These are phyloP conservation scores for Kradibia gibbosae DNA, from an alignment of 1,140 invertebrate species.

Conservation along the genomic window DNA sequence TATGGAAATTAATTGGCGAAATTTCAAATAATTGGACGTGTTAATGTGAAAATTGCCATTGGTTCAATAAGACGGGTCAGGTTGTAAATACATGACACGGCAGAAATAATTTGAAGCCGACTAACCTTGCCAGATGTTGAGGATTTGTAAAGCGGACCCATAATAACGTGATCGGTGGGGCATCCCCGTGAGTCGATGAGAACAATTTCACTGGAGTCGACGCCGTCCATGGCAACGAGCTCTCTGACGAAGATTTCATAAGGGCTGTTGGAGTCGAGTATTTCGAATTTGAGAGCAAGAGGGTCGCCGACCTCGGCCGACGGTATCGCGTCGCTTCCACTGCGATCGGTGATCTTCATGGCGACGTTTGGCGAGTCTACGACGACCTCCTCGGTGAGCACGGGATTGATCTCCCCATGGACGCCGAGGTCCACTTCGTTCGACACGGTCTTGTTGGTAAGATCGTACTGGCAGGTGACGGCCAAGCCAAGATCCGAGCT, in stretches of 20 bases:
- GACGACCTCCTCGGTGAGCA: conserved; percentile 86
- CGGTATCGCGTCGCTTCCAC: conserved; percentile 84
- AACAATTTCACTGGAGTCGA: conserved; percentile 92
- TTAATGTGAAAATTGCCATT: too few species aligned
- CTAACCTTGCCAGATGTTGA: conserved; percentile 82
- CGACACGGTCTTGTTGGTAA: conserved; percentile 93
- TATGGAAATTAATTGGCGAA: too few species aligned
- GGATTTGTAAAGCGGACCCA: conserved; percentile 91
- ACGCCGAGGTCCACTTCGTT: conserved; percentile 93
- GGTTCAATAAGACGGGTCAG: not conserved
- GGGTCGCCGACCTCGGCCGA: conserved; percentile 92
- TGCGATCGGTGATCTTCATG: conserved; percentile 93
- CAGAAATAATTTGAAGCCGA: not conserved
- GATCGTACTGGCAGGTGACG: conserved; percentile 93
- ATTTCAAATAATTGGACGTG: too few species aligned
- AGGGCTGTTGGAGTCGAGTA: conserved; percentile 90
- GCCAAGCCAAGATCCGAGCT: conserved; percentile 93
- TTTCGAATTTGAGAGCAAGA: conserved; percentile 91
- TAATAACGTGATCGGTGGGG: conserved; percentile 93
- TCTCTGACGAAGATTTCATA: conserved; percentile 96
- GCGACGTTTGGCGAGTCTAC: conserved; percentile 94
- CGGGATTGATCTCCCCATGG: conserved; percentile 86
- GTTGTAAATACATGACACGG: not conserved
- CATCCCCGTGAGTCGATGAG: conserved; percentile 94
- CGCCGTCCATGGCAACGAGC: conserved; percentile 93